phyloP scores from a whole-genome alignment of 2,113 vertebrate species.

The Proteles cristata region DNA sequence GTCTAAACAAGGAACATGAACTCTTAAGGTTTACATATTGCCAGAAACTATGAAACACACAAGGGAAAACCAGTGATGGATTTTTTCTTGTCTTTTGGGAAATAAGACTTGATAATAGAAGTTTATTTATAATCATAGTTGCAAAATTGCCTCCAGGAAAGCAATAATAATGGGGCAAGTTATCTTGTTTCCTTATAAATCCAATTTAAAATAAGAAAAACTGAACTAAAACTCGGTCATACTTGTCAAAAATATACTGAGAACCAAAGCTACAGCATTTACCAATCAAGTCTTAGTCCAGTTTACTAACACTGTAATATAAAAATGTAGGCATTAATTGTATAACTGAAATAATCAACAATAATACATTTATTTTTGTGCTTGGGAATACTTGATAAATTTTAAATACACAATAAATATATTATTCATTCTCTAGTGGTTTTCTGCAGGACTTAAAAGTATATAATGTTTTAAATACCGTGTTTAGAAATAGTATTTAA shows the following conservation, averaged over 20 bases:
- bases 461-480: constrained; percentile 7
- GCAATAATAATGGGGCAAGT: background rate
- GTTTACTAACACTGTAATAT: background rate
- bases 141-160: constrained; percentile 73
- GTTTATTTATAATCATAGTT: constrained; percentile 73
- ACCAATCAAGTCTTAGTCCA: background rate
- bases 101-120: constrained; percentile 70
- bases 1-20: constrained; percentile 29
- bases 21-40: constrained; percentile 46
- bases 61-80: constrained; percentile 55
- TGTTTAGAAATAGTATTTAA: constrained; percentile 46
- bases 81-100: constrained; percentile 60
- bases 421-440: constrained; percentile 60
- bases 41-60: constrained; percentile 53
- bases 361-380: constrained; percentile 28
- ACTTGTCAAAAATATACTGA: background rate
- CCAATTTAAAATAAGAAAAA: constrained; percentile 51
- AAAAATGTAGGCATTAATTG: background rate
- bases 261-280: background rate
- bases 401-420: constrained; percentile 27
- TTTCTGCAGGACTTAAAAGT: constrained; percentile 33
- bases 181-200: constrained; percentile 42
- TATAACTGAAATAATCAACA: background rate
- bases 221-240: background rate
- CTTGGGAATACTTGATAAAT: background rate